These are phyloP conservation scores for Ornithoptera alexandrae DNA, from an alignment of 2,888 invertebrate genomes.

Conservation along the genomic window DNA sequence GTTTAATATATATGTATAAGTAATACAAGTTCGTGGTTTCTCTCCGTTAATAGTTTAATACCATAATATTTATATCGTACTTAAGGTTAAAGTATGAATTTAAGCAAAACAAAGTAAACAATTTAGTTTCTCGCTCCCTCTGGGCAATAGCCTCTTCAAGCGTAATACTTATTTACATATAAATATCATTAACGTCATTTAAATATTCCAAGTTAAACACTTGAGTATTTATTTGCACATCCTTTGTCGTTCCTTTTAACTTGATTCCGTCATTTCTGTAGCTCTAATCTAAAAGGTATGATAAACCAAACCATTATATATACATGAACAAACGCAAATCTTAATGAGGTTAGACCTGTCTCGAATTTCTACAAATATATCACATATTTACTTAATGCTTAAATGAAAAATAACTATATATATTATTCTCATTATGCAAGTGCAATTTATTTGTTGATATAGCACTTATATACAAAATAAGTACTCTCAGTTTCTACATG, in stretches of 20 bases:
- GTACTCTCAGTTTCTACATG: no score
- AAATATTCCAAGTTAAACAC: background rate
- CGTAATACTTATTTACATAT: conserved; percentile 1
- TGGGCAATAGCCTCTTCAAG: background rate
- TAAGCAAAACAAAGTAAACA: background rate
- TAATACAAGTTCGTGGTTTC: no score
- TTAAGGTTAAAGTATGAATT: background rate
- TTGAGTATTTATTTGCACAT: background rate
- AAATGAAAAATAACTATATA: no score
- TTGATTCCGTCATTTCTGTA: background rate
- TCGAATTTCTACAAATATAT: background rate
- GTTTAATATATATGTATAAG: no score
- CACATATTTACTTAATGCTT: no score
- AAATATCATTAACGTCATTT: conserved; percentile 5
- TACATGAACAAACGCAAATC: background rate
- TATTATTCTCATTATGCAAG: background rate
- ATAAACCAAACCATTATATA: background rate
- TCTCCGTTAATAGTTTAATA: background rate
- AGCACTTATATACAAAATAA: no score
- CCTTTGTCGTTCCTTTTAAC: background rate
- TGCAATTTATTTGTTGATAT: background rate
- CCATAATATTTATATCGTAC: background rate
- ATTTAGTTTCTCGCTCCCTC: background rate
- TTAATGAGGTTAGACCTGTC: background rate
- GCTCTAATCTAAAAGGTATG: background rate